Evolutionary conservation across 2,888 invertebrate genomes (phyloP).

Genomic region (Hydriomena furcata): DNA sequence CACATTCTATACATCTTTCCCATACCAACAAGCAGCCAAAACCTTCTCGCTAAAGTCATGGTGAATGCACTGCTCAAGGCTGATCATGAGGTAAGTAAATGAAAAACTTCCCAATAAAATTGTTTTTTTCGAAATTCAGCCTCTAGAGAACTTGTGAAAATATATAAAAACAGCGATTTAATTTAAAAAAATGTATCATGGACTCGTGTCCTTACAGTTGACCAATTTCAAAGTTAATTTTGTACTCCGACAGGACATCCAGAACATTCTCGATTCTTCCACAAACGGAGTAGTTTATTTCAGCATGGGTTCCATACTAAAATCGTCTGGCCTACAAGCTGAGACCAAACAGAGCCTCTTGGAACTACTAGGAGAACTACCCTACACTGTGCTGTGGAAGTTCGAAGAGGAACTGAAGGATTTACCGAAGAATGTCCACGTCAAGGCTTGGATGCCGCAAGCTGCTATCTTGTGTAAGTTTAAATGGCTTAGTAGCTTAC

Average conservation of each 20-base stretch:
- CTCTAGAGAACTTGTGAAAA: too few relatives aligned
- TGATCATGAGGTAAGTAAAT: conserved; percentile 37
- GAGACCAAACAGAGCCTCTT: conserved; percentile 44
- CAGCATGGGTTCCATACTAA: conserved; percentile 65
- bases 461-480: too few relatives aligned
- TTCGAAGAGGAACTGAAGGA: conserved; percentile 64
- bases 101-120: too few relatives aligned
- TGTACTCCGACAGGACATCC: conserved; percentile 67
- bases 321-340: conserved; percentile 43
- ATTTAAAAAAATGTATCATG: too few relatives aligned
- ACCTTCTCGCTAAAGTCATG: conserved; percentile 6
- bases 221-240: too few relatives aligned
- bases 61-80: conserved; percentile 7
- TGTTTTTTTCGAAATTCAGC: too few relatives aligned
- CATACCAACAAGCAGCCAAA: conserved; percentile 10
- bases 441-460: conserved; percentile 79
- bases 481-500: too few relatives aligned
- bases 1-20: conserved; percentile 10
- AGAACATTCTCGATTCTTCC: conserved; percentile 57
- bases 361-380: conserved; percentile 46
- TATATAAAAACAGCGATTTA: too few relatives aligned
- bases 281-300: conserved; percentile 63
- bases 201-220: too few relatives aligned
- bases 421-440: conserved; percentile 68
- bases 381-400: conserved; percentile 78